phyloP scores from a whole-genome alignment of 2,888 invertebrate species.

The Drosophila hawaiiensis region DNA sequence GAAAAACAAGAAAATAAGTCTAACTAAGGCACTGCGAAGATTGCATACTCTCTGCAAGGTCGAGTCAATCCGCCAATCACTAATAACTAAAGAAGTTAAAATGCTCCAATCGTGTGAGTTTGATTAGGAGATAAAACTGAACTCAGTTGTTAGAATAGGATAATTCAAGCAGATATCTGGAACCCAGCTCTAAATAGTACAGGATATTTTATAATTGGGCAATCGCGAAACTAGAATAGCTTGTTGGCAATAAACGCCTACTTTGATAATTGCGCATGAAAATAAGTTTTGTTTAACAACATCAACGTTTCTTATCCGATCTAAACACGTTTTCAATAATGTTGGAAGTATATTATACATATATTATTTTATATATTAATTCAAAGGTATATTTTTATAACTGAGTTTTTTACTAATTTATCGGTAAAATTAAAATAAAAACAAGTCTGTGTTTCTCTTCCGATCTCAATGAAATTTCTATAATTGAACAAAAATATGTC shows the following conservation, averaged over 20 bases:
- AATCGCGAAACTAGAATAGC: no score
- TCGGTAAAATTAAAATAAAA: background rate
- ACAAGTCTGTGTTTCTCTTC: background rate
- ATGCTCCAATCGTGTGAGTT: background rate
- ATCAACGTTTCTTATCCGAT: background rate
- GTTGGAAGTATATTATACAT: background rate
- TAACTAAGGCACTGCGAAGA: background rate
- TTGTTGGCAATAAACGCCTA: no score
- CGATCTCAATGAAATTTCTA: background rate
- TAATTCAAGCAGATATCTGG: background rate
- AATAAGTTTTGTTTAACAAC: no score
- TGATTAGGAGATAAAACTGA: background rate
- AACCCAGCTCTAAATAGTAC: background rate
- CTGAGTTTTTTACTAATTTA: no score
- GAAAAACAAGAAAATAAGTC: constrained; percentile 25
- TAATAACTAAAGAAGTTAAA: background rate
- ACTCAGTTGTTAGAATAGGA: background rate
- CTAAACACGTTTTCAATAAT: no score
- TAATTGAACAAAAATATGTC: background rate
- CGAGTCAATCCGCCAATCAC: background rate
- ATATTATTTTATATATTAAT: background rate
- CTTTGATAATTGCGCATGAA: no score
- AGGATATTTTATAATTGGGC: background rate
- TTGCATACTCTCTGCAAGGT: background rate
- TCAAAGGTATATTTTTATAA: background rate